Conservation (phyloP, 1,140 invertebrate species). For the Bombus consobrinus region DNA sequence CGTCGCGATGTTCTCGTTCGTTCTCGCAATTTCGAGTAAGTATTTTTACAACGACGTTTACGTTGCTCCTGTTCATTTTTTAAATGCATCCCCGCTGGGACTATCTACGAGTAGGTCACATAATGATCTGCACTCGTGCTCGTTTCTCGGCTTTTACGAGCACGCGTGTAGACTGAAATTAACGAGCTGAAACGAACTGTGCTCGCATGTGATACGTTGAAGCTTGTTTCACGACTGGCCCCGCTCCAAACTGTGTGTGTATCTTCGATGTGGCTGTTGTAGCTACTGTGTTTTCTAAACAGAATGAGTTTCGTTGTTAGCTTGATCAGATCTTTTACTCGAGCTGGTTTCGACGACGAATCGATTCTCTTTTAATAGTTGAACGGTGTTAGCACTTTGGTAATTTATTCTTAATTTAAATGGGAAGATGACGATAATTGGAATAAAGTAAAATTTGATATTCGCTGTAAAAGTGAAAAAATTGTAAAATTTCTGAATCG, state of each 20-base stretch:
- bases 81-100: neutral
- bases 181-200: constrained; percentile 18
- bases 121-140: neutral
- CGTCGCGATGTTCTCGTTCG: neutral
- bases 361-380: neutral
- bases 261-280: neutral
- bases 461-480: too few relatives aligned
- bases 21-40: neutral
- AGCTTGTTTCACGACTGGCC: constrained; percentile 3
- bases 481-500: too few relatives aligned
- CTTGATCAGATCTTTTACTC: neutral
- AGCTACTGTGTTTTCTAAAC: neutral
- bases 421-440: too few relatives aligned
- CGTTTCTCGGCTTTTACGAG: neutral
- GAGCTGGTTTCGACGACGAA: neutral
- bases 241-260: neutral
- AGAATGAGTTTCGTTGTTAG: neutral
- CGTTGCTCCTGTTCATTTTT: neutral
- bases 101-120: neutral
- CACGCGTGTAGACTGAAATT: constrained; percentile 23
- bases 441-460: too few relatives aligned
- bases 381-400: fast-evolving
- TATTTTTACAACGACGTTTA: constrained; percentile 8
- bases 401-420: too few relatives aligned
- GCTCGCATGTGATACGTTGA: constrained; percentile 13